phyloP scores from a whole-genome alignment of 1,140 invertebrate genomes.

The Dryas iulia region DNA sequence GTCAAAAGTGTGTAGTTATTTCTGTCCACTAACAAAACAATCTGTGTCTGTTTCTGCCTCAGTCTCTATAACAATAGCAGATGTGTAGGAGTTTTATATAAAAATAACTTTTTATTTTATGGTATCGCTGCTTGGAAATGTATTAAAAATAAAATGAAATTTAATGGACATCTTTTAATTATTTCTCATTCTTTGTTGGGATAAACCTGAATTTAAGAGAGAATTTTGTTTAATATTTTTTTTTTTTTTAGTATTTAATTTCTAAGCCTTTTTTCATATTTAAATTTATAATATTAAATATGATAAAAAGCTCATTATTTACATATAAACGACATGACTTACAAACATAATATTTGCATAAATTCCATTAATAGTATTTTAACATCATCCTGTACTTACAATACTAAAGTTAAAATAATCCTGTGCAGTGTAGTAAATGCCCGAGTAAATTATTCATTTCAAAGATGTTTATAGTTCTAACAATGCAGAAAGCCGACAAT shows the following conservation, averaged over 20 bases:
- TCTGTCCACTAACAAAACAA: not conserved
- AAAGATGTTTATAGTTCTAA: conserved; percentile 22
- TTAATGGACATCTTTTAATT: not conserved
- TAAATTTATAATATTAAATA: too few species aligned
- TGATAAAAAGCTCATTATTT: too few species aligned
- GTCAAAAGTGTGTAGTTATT: conserved; percentile 3
- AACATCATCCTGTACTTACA: not conserved
- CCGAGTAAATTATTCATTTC: conserved; percentile 20
- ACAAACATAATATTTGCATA: too few species aligned
- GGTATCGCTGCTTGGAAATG: not conserved
- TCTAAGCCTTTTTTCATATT: too few species aligned
- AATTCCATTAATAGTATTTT: too few species aligned
- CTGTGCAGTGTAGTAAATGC: conserved; percentile 11
- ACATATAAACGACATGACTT: too few species aligned
- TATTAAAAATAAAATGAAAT: not conserved
- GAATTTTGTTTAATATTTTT: too few species aligned
- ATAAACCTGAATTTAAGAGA: not conserved
- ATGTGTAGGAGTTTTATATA: not conserved
- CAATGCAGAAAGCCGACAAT: conserved; percentile 38
- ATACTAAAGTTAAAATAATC: conserved; percentile 14
- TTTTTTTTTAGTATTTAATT: too few species aligned
- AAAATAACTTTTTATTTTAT: not conserved
- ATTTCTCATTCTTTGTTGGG: not conserved
- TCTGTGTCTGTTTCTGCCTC: not conserved
- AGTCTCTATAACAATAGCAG: not conserved